These are phyloP conservation scores for Lycaon pictus DNA, from an alignment of 2,113 vertebrate genomes.

Conservation along the genomic window DNA sequence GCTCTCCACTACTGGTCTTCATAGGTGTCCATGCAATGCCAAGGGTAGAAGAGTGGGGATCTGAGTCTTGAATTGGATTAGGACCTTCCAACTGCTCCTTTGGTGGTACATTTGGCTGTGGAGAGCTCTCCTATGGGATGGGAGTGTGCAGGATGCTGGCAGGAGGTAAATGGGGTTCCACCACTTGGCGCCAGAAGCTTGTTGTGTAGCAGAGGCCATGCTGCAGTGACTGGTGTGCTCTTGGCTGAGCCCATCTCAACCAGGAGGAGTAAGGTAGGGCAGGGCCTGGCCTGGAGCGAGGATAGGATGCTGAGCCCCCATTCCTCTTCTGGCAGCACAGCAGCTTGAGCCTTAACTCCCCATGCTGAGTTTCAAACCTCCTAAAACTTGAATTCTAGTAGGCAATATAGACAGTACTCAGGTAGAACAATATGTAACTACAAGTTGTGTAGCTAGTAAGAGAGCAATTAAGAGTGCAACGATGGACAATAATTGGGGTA, in stretches of 20 bases:
- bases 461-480: not conserved
- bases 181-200: slow-evolving; percentile 82
- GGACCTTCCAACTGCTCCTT: not conserved
- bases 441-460: not conserved
- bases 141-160: slow-evolving; percentile 88
- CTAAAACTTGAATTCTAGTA: not conserved
- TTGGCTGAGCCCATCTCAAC: slow-evolving; percentile 60
- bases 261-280: slow-evolving; percentile 1
- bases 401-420: not conserved
- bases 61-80: slow-evolving; percentile 39
- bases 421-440: not conserved
- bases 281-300: slow-evolving; percentile 83
- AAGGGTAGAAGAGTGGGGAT: slow-evolving; percentile 91
- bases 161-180: slow-evolving; percentile 92
- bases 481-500: not conserved
- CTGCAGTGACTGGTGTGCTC: slow-evolving; percentile 84
- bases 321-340: not conserved
- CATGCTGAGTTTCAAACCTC: not conserved
- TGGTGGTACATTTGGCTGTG: not conserved
- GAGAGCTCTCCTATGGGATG: slow-evolving; percentile 81
- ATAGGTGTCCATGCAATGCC: slow-evolving; percentile 78
- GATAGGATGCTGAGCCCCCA: not conserved
- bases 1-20: slow-evolving; percentile 86
- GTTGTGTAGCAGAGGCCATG: slow-evolving; percentile 74
- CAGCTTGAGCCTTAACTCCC: not conserved